These are phyloP conservation scores for Drosophila trapezifrons DNA, from an alignment of 1,140 invertebrate species.

Conservation along the genomic window DNA sequence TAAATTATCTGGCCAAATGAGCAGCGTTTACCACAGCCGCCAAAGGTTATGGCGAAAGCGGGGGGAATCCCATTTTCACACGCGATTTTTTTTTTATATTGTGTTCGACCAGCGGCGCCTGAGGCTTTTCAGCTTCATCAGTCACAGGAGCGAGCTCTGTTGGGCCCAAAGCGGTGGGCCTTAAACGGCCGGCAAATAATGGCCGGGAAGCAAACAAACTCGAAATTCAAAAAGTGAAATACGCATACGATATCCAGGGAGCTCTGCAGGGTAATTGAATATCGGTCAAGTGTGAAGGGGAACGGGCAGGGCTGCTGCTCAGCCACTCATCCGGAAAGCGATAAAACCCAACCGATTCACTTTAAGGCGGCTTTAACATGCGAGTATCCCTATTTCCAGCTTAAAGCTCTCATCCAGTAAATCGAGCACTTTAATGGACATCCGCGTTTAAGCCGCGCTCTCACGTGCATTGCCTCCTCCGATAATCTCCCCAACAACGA, in stretches of 20 bases:
- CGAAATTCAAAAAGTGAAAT: slow-evolving; percentile 12
- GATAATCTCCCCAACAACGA: slow-evolving; percentile 70
- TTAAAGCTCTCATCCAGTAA: slow-evolving; percentile 9
- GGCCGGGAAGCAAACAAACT: slow-evolving; percentile 28
- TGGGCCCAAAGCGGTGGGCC: slow-evolving; percentile 2
- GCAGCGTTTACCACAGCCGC: slow-evolving; percentile 58
- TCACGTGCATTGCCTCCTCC: slow-evolving; percentile 42
- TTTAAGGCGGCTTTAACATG: slow-evolving; percentile 26
- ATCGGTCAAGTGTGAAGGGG: slow-evolving; percentile 74
- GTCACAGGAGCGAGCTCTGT: slow-evolving; percentile 61
- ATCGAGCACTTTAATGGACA: slow-evolving; percentile 33
- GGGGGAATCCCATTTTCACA: slow-evolving; percentile 60
- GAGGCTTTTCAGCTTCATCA: slow-evolving; percentile 78
- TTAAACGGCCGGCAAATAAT: slow-evolving; percentile 64
- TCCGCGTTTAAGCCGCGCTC: slow-evolving; percentile 18
- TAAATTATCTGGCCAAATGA: slow-evolving; percentile 82
- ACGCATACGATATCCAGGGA: slow-evolving; percentile 24
- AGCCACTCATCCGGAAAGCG: slow-evolving; percentile 64
- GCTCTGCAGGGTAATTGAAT: slow-evolving; percentile 73
- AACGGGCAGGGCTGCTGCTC: slow-evolving; percentile 17
- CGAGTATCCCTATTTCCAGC: not conserved
- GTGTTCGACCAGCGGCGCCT: slow-evolving; percentile 12
- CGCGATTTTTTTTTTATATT: slow-evolving; percentile 73
- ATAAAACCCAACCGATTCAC: slow-evolving; percentile 65
- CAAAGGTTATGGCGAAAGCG: slow-evolving; percentile 20